Base-by-base conservation (phyloP, 2,888 invertebrate genomes). In the Allophyes oxyacanthae region DNA sequence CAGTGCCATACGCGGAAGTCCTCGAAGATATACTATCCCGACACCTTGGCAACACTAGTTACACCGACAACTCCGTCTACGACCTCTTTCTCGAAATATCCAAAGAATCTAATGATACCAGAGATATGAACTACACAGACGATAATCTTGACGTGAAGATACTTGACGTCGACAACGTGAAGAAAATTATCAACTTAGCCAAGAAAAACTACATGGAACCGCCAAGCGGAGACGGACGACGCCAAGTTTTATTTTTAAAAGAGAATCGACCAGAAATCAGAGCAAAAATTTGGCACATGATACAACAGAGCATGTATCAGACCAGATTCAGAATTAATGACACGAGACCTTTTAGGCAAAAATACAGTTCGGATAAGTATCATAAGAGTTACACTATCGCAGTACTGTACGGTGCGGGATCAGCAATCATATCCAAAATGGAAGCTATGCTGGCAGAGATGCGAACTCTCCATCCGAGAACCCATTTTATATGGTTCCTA, bases 231-330 rank as follows among this genome's bases (percentile, higher is more conserved):
- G 25, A 1, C n/a, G 5, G 32, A 32, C 2, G 28, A 28, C 1
- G 6, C 28, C 4, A 28, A 1, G 28, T 1, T 28, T 28, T 20
- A 20, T 20, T 20, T 20, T 20, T 4, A 20, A 20, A 3, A 20
- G 4, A 20, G 4, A 20, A 0, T 53, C 46, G 20, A 28, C 72
- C 1, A 7, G 64, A 0, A 45, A 54, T 0, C 72, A 59, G n/a
- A n/a, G n/a, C n/a, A n/a, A n/a, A n/a, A 49, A n/a, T 74, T 0
- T 0, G 78, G 0, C 62, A 78, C 1, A 43, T 81, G 8, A 85
- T 87, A 79, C 49, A 64, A 9, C 84, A 85, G 25, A 77, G 79
- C 0, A 61, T 87, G 1, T 87, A 83, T 41, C 44, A 64, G 0
- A 77, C 81, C 0, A 70, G 79, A 45, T 75, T 64, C 25, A 70